Base-by-base conservation (phyloP, 2,797 vertebrate species). In the Lycodopsis pacificus region DNA sequence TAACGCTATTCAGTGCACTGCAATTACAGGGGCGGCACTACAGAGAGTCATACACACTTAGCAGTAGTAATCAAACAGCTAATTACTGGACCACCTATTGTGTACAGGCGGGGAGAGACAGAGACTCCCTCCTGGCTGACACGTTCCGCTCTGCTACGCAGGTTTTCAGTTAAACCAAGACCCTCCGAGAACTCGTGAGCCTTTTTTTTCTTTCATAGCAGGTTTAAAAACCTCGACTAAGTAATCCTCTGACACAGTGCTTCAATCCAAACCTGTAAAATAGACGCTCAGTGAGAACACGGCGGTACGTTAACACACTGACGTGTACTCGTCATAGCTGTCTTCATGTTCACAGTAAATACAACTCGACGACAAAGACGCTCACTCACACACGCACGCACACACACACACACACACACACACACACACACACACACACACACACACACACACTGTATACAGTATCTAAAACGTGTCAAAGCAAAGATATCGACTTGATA, bases 401-500 rank as follows among this genome's bases (percentile, higher is more conserved):
- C 75, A 25, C 66, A 68, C 72, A 44, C 69, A 34, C 44, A 25
- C 25, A 25, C 25, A 2, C 25, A 25, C 25, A 57, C 82, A 74
- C 73, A 64, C 80, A 67, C 70, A 70, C 76, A 71, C 75, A 30
- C 66, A 68, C 72, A 57, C 82, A 74, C 73, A 64, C 80, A 67
- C 70, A 70, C 76, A 71, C 75, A 30, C 66, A 68, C 72, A 40
- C 69, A 34, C 44, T 20, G 17, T 15, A 51, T 34, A 81, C 83
- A 73, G 78, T 54, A 73, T 87, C 64, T 77, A 66, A 84, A 84
- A 82, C 58, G 65, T 69, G 34, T 80, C 61, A 69, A 82, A 76
- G 81, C 66, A 89, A 90, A 34, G 82, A 84, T 81, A 80, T 77
- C 56, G 62, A 73, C 68, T 67, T 20, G 91, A 92, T 94, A 93